Evolutionary conservation across 2,113 vertebrate species (phyloP), one percentile per base, ranked within the genome.

Genomic region (Ailuropoda melanoleuca): DNA sequence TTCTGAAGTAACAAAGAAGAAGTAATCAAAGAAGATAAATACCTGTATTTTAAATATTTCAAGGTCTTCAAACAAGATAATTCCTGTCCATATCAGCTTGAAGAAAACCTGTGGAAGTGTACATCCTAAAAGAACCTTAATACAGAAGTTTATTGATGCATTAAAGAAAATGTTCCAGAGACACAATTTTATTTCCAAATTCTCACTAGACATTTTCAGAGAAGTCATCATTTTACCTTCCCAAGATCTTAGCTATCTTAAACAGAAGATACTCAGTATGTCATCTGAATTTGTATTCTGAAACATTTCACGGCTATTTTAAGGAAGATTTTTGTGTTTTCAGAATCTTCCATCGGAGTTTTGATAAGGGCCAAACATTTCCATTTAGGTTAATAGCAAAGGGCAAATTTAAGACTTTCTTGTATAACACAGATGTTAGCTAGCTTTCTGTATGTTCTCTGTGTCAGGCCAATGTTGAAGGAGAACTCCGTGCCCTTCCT

Each of bases 81-180:
- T 84, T 90, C 88, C 31, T 94, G 18, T 91, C 31, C 34, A 53
- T 4, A 56, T 85, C 83, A 83, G 23, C 81, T 75, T 39, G 55
- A 86, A 91, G 70, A 92, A 93, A 74, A 94, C 6, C 83, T 88
- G 14, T 84, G 64, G 77, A 85, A 87, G 48, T 78, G 21, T 3
- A 46, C 34, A 91, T 77, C 37, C 31, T 80, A 17, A 80, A 85
- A 97, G 84, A 90, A 53, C 92, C n/a, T 43, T 91, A 46, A 48
- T 23, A 37, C 43, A 64, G 88, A 94, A 50, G 26, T 84, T 95
- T 93, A 58, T 88, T 53, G 64, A 96, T 92, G 37, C 24, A 46
- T 86, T 96, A 93, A 46, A 68, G 43, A 64, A 95, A 96, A 90
- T 90, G 58, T 83, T 90, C 58, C 96, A 50, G 88, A 88, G 83